Conservation (phyloP, 2,888 invertebrate genomes). For the Anoncus sp. region DNA sequence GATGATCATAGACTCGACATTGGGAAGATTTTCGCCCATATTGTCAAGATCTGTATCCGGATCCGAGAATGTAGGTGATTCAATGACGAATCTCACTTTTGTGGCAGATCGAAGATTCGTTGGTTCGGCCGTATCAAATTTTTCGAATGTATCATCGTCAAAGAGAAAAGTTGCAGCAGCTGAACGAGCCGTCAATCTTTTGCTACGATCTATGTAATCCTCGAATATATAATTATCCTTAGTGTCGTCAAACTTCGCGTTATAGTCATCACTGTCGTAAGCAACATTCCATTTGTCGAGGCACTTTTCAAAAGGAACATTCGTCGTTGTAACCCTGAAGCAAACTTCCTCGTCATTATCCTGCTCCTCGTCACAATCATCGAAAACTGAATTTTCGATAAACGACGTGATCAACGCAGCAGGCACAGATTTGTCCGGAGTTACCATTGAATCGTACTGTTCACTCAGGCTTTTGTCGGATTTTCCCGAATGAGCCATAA, state of each 20-base stretch:
- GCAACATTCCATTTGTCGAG: constrained; percentile 70
- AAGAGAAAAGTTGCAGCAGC: constrained; percentile 54
- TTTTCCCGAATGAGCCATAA: constrained; percentile 70
- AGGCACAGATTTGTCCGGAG: neutral
- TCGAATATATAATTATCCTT: constrained; percentile 74
- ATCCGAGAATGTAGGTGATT: constrained; percentile 71
- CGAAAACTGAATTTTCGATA: constrained; percentile 43
- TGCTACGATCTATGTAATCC: constrained; percentile 76
- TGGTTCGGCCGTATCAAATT: constrained; percentile 32
- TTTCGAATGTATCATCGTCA: constrained; percentile 54
- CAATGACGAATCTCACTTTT: constrained; percentile 77
- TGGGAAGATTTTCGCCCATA: constrained; percentile 51
- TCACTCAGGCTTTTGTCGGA: constrained; percentile 42
- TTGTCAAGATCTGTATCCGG: constrained; percentile 65
- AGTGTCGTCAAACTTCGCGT: constrained; percentile 43
- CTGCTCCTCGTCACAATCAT: constrained; percentile 57
- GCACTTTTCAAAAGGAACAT: constrained; percentile 78
- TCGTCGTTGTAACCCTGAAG: constrained; percentile 79
- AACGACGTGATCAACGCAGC: constrained; percentile 41
- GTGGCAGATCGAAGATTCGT: constrained; percentile 53
- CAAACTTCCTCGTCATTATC: constrained; percentile 68
- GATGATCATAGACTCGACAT: constrained; percentile 57
- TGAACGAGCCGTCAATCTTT: constrained; percentile 61
- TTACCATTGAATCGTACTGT: constrained; percentile 44
- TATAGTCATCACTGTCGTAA: constrained; percentile 49